Conservation (phyloP, 2,113 vertebrate genomes). For the Anser brachyrhynchus region DNA sequence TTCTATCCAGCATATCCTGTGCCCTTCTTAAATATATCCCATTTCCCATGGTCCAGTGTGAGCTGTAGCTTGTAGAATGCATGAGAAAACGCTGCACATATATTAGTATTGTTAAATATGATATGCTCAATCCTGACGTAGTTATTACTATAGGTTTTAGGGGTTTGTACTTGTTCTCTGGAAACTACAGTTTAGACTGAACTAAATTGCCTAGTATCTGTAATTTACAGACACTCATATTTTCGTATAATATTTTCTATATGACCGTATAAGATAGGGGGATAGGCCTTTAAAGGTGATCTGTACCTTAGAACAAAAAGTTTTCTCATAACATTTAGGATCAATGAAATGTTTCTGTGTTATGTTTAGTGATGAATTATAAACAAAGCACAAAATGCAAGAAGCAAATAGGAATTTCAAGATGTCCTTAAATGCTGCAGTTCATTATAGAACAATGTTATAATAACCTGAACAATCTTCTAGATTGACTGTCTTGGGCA, state of each 20-base stretch:
- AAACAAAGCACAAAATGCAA: conserved; percentile 58
- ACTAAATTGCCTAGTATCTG: conserved; percentile 73
- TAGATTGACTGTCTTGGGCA: conserved; percentile 34
- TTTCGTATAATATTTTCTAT: conserved; percentile 79
- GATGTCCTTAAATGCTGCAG: conserved; percentile 68
- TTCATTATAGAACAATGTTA: conserved; percentile 47
- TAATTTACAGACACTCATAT: conserved; percentile 80
- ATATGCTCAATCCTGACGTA: conserved; percentile 57
- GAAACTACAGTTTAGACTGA: conserved; percentile 76
- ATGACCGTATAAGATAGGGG: conserved; percentile 42
- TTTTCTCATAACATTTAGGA: conserved; percentile 60
- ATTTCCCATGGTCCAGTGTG: background rate
- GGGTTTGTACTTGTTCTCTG: conserved; percentile 80
- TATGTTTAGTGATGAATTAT: conserved; percentile 30
- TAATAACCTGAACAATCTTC: conserved; percentile 51
- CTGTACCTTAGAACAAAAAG: conserved; percentile 56
- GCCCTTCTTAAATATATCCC: background rate
- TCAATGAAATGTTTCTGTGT: conserved; percentile 50
- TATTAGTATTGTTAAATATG: conserved; percentile 68
- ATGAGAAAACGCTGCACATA: conserved; percentile 3
- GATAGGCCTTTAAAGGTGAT: conserved; percentile 17
- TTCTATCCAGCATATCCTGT: background rate
- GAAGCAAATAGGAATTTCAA: conserved; percentile 49
- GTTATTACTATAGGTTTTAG: conserved; percentile 52
- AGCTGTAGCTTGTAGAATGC: conserved; percentile 45